Percentiles rank a stretch among this genome's conserved stretches.
Conservation (phyloP, 2,888 invertebrate species). For the Lithodes maja region DNA sequence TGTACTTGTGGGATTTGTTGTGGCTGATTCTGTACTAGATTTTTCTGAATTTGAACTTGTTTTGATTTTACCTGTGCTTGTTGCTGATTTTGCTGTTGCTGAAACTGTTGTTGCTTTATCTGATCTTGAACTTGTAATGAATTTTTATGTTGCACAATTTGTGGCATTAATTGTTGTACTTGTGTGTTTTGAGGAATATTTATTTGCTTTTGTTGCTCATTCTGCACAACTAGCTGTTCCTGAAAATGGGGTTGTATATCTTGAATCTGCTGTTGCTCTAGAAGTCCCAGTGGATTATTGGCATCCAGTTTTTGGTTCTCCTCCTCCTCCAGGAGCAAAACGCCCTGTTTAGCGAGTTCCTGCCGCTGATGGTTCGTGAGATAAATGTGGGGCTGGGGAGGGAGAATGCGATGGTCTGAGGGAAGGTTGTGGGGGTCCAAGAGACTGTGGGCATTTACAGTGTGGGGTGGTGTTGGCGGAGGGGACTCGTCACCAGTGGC, state of each 20-base stretch:
- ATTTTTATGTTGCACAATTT: background rate
- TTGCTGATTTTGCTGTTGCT: background rate
- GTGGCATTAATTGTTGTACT: background rate
- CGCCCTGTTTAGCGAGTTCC: conserved; percentile 38
- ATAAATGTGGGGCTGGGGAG: background rate
- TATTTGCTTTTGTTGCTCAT: background rate
- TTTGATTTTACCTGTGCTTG: background rate
- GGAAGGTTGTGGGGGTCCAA: background rate
- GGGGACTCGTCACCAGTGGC: conserved; percentile 2
- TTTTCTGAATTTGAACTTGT: background rate
- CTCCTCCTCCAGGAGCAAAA: conserved; percentile 39
- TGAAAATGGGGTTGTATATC: background rate
- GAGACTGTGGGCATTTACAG: background rate
- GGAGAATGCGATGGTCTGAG: background rate
- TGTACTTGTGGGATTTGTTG: background rate
- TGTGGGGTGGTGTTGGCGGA: background rate
- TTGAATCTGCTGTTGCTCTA: background rate
- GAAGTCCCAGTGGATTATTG: background rate
- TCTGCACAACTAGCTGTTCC: background rate
- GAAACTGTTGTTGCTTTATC: background rate
- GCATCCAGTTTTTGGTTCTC: background rate
- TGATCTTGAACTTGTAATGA: background rate
- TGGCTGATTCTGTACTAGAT: background rate
- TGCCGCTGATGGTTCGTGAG: conserved; percentile 25
- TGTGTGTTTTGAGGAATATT: background rate